Evolutionary conservation across 2,888 invertebrate genomes (phyloP), one percentile per base, ranked within the genome.

Genomic region (Noctua fimbriata): DNA sequence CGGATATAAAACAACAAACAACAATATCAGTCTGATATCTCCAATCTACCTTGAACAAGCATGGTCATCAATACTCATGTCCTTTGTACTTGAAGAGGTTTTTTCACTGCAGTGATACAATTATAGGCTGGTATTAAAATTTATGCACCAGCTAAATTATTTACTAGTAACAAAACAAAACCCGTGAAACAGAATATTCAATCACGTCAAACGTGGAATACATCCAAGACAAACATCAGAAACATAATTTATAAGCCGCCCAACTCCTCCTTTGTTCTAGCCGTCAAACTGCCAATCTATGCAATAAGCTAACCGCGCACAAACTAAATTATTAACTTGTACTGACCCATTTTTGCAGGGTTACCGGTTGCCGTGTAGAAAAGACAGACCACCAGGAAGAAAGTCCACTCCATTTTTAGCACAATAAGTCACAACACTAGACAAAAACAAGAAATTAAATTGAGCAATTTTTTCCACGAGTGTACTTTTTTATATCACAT

Each of bases 311-410:
- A 91, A 91, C 91, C 91, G 87, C 87, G 87, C 89, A 88, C 89
- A 92, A 93, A 93, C 92, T 93, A 93, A 93, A 94, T 94, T 92
- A 94, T 93, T 93, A 92, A 93, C 88, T 89, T 89, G 89, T 93
- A 96, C 96, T 95, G 91, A 96, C 96, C 96, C 94, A 96, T 95
- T 96, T 97, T 97, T 79, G 96, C 95, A 78, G 96, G 96, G 92
- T 96, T 96, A 83, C 94, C 94, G 81, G 89, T 89, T 83, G 90
- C 95, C 81, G 92, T 87, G 83, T 88, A 90, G 86, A 93, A 89
- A 84, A 93, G 84, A 89, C 90, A 92, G 77, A 92, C 76, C 79
- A 94, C 86, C 76, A 95, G 73, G 52, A 93, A 83, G 84, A 88
- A 90, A 84, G 91, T 91, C 94, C 94, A 95, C 94, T 95, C 93